A percentile compares a stretch with the other conserved stretches of the same genome.
These are phyloP conservation scores for Artibeus lituratus DNA, from an alignment of 2,797 vertebrate species.

Conservation along the genomic window DNA sequence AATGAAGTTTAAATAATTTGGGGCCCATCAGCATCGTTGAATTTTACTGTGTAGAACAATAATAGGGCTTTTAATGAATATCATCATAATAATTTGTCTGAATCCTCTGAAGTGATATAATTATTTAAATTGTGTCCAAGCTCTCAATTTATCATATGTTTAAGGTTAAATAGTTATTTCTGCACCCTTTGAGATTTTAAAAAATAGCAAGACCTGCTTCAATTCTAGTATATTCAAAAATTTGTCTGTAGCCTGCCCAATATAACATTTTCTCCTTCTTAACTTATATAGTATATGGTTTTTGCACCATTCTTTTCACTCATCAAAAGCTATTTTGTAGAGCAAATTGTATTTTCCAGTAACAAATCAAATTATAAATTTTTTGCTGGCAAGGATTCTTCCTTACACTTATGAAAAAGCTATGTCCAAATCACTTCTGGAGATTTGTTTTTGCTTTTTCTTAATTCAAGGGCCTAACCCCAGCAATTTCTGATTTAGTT, in stretches of 20 bases:
- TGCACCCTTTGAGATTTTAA: constrained; percentile 60
- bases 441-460: neutral
- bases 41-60: constrained; percentile 77
- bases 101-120: constrained; percentile 55
- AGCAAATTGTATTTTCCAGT: neutral
- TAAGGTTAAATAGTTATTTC: constrained; percentile 57
- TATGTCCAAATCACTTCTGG: neutral
- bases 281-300: neutral
- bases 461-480: neutral
- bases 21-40: constrained; percentile 77
- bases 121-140: constrained; percentile 66
- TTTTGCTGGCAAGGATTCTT: neutral
- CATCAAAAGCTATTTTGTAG: neutral
- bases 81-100: constrained; percentile 72
- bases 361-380: neutral
- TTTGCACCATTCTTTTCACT: neutral
- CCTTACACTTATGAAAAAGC: neutral
- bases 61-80: constrained; percentile 74
- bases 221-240: neutral
- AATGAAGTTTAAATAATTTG: constrained; percentile 74
- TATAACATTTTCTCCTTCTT: neutral
- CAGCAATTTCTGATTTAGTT: neutral
- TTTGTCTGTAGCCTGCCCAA: neutral
- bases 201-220: constrained; percentile 28
- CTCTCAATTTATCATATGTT: constrained; percentile 43